These are phyloP conservation scores for Amphiprion clarkii DNA, from an alignment of 2,797 vertebrate species.

Conservation along the genomic window DNA sequence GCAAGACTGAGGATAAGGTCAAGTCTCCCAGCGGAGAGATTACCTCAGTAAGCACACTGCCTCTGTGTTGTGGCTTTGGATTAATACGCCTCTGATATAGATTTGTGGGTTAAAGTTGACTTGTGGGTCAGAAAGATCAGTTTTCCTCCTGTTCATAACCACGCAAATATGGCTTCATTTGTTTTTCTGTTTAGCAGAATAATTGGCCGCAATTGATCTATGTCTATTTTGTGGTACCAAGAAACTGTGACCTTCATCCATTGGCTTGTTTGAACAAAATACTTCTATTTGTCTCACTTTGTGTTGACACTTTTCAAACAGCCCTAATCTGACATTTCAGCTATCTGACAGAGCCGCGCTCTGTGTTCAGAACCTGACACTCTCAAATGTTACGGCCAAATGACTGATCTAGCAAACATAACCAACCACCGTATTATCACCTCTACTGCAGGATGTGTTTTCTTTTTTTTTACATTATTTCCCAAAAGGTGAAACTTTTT, in stretches of 20 bases:
- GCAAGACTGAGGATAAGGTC: constrained; percentile 46
- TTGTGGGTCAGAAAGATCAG: constrained; percentile 44
- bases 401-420: neutral
- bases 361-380: neutral
- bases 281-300: neutral
- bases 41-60: constrained; percentile 43
- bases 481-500: too few species aligned
- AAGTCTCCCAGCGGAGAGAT: constrained; percentile 61
- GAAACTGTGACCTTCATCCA: neutral
- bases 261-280: neutral
- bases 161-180: constrained; percentile 1
- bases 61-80: constrained; percentile 48
- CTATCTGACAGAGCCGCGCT: neutral
- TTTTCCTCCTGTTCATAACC: neutral
- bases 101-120: constrained; percentile 63
- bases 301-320: constrained; percentile 2
- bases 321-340: constrained; percentile 8
- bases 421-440: neutral
- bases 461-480: too few species aligned
- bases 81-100: constrained; percentile 57
- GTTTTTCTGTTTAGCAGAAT: neutral
- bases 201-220: constrained; percentile 4
- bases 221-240: neutral
- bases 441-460: too few species aligned
- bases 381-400: too few species aligned